Conservation (phyloP, 2,113 vertebrate genomes). For the Nematolebias whitei region DNA sequence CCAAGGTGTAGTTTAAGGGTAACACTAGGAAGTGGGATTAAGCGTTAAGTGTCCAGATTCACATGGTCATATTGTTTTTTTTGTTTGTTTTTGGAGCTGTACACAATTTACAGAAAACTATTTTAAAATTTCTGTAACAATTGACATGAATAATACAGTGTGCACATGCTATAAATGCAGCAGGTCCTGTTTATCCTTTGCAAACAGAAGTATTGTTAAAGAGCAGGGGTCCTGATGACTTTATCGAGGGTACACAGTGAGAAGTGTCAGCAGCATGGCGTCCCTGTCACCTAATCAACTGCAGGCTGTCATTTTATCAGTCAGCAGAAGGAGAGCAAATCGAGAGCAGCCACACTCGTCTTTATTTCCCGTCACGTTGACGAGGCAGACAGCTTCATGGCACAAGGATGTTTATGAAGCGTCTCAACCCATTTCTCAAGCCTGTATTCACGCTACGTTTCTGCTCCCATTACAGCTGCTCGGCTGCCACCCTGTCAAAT, state of each 20-base stretch:
- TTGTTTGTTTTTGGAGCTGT: too few relatives aligned
- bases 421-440: conserved; percentile 38
- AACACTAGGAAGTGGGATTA: too few relatives aligned
- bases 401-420: conserved; percentile 47
- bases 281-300: conserved; percentile 39
- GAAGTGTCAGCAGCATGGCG: conserved; percentile 12
- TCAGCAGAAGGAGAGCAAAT: conserved; percentile 13
- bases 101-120: neutral
- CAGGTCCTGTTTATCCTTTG: conserved; percentile 1
- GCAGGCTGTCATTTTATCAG: conserved; percentile 52
- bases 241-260: conserved; percentile 28
- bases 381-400: conserved; percentile 55
- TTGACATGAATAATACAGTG: neutral
- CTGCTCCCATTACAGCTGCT: conserved; percentile 8
- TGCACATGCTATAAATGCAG: too few relatives aligned
- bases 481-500: conserved; percentile 5
- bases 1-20: too few relatives aligned
- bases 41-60: too few relatives aligned
- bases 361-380: conserved; percentile 30
- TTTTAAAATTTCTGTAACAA: neutral
- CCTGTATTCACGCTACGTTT: conserved; percentile 18
- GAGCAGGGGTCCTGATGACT: conserved; percentile 32
- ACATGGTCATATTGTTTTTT: too few relatives aligned
- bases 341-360: conserved; percentile 25
- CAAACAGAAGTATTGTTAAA: conserved; percentile 10